These are phyloP conservation scores for Amphiprion ocellaris DNA, from an alignment of 2,113 vertebrate genomes.

Conservation along the genomic window DNA sequence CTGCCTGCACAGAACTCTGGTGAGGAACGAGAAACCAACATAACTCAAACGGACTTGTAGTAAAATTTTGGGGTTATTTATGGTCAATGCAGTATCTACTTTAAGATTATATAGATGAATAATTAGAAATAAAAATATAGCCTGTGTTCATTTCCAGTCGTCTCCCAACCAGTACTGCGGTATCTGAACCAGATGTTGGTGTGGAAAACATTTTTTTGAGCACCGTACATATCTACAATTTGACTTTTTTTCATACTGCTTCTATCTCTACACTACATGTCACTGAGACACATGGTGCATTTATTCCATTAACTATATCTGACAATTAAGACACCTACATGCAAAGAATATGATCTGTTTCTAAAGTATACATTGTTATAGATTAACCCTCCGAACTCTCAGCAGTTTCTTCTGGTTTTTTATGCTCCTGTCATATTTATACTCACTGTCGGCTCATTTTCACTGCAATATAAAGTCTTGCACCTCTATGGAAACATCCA, in stretches of 20 bases:
- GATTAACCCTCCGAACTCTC: too few relatives aligned
- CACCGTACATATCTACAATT: background rate
- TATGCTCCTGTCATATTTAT: too few relatives aligned
- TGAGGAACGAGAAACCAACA: conserved; percentile 24
- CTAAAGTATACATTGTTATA: too few relatives aligned
- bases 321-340: background rate
- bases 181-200: conserved; percentile 3
- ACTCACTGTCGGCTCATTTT: too few relatives aligned
- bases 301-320: too few relatives aligned
- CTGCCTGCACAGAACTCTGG: conserved; percentile 16
- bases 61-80: conserved; percentile 23
- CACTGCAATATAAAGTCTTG: too few relatives aligned
- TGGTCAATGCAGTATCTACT: conserved; percentile 24
- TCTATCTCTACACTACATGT: too few relatives aligned
- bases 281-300: too few relatives aligned
- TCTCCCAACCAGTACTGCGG: background rate
- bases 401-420: too few relatives aligned
- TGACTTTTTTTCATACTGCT: background rate
- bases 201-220: background rate
- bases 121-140: conserved; percentile 20
- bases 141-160: background rate
- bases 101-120: conserved; percentile 20
- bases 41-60: conserved; percentile 7
- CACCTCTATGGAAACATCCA: too few relatives aligned
- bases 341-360: background rate